These are phyloP conservation scores for Delphinapterus leucas DNA, from an alignment of 2,113 vertebrate genomes.

Conservation along the genomic window DNA sequence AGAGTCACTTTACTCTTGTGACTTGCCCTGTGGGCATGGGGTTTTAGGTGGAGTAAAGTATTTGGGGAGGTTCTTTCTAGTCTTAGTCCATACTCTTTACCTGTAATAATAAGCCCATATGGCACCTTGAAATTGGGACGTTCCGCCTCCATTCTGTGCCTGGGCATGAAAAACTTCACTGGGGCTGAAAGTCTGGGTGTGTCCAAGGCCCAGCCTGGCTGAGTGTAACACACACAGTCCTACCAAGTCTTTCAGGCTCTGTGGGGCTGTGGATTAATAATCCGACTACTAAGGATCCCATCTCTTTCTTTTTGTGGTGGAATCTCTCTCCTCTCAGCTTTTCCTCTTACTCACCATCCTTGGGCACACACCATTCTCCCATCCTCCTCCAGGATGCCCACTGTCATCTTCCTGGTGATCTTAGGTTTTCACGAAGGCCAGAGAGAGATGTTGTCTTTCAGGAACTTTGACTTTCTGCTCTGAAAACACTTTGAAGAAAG, in stretches of 20 bases:
- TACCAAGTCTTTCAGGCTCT: not conserved
- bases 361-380: not conserved
- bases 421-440: not conserved
- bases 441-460: not conserved
- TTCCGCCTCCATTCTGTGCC: not conserved
- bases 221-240: not conserved
- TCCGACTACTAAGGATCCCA: not conserved
- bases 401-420: not conserved
- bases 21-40: not conserved
- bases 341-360: not conserved
- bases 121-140: not conserved
- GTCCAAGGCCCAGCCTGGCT: not conserved
- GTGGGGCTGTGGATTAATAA: not conserved
- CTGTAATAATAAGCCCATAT: not conserved
- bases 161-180: not conserved
- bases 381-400: not conserved
- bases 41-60: not conserved
- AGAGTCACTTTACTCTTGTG: not conserved
- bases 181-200: not conserved
- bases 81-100: not conserved
- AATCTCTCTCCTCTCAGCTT: not conserved
- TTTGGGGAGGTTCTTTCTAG: not conserved
- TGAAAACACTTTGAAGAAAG: not conserved
- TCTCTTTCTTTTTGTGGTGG: not conserved
- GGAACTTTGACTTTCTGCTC: not conserved